Evolutionary conservation across 1,140 invertebrate genomes (phyloP).

Genomic region (Bombus huntii): DNA sequence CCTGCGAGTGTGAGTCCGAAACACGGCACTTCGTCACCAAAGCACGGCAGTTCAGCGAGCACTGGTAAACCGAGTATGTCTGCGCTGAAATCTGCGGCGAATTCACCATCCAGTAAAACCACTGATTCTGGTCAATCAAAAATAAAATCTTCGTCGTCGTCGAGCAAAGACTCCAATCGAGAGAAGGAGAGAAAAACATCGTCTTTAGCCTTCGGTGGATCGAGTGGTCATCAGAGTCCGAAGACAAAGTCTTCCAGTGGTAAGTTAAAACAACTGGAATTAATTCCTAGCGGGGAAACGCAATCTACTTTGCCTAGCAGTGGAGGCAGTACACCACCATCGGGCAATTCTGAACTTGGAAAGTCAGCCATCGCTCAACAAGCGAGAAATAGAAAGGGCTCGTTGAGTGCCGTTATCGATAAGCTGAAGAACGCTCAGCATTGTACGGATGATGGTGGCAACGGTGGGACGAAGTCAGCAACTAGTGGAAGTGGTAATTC

Average conservation of each 20-base stretch:
- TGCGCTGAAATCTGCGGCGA: slow-evolving; percentile 90
- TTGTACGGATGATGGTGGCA: slow-evolving; percentile 81
- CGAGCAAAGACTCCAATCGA: slow-evolving; percentile 80
- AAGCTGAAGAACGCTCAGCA: slow-evolving; percentile 91
- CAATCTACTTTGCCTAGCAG: slow-evolving; percentile 54
- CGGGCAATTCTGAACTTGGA: slow-evolving; percentile 82
- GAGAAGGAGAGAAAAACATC: slow-evolving; percentile 87
- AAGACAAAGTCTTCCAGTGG: slow-evolving; percentile 86
- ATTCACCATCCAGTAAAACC: slow-evolving; percentile 82
- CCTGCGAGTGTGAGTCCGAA: slow-evolving; percentile 87
- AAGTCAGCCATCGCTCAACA: slow-evolving; percentile 83
- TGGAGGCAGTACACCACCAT: slow-evolving; percentile 82
- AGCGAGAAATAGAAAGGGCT: slow-evolving; percentile 88
- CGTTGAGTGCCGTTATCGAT: slow-evolving; percentile 92
- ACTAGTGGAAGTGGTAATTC: slow-evolving; percentile 66
- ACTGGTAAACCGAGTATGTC: slow-evolving; percentile 95
- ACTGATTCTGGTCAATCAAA: slow-evolving; percentile 64
- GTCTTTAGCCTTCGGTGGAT: slow-evolving; percentile 82
- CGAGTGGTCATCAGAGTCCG: slow-evolving; percentile 83
- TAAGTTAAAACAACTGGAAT: slow-evolving; percentile 88
- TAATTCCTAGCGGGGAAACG: slow-evolving; percentile 79
- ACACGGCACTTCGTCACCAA: slow-evolving; percentile 88
- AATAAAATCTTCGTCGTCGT: slow-evolving; percentile 74
- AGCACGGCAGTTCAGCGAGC: slow-evolving; percentile 87
- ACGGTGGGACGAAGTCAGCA: slow-evolving; percentile 73